phyloP scores from a whole-genome alignment of 2,113 vertebrate species.

The Carlito syrichta region DNA sequence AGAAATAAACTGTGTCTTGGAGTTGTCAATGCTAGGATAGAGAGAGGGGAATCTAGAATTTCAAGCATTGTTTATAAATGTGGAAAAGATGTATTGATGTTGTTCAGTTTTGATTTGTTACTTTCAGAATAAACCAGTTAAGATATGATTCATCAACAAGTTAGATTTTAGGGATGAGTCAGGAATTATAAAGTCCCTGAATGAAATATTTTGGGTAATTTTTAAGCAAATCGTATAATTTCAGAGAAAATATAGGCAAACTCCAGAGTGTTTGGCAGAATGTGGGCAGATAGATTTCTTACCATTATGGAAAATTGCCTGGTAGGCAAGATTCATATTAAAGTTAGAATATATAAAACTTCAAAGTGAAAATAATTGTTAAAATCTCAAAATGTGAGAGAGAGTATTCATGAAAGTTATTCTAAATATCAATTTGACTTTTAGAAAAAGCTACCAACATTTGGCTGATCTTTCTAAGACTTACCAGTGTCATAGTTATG shows the following conservation, averaged over 20 bases:
- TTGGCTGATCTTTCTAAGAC: not conserved
- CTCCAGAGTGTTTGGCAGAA: slow-evolving; percentile 12
- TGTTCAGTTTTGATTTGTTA: slow-evolving; percentile 32
- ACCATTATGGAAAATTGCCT: slow-evolving; percentile 51
- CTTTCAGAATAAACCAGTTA: slow-evolving; percentile 42
- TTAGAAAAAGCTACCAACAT: not conserved
- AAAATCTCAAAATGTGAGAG: slow-evolving; percentile 34
- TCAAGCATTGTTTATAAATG: not conserved
- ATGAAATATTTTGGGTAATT: slow-evolving; percentile 30
- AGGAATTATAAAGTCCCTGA: not conserved
- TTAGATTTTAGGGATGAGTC: slow-evolving; percentile 26
- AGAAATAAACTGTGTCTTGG: not conserved
- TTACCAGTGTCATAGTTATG: not conserved
- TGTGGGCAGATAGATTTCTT: slow-evolving; percentile 44
- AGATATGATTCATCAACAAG: not conserved
- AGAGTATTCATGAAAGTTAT: not conserved
- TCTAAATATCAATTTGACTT: slow-evolving; percentile 28
- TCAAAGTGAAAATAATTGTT: slow-evolving; percentile 33
- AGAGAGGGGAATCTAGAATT: not conserved
- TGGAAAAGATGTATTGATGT: slow-evolving; percentile 8
- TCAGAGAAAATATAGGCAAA: slow-evolving; percentile 49
- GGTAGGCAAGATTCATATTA: slow-evolving; percentile 45
- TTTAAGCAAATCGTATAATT: slow-evolving; percentile 60
- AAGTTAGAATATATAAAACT: slow-evolving; percentile 40
- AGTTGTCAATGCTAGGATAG: not conserved